These are phyloP conservation scores for Drosophila greeni DNA, from an alignment of 2,888 invertebrate genomes.

Conservation along the genomic window DNA sequence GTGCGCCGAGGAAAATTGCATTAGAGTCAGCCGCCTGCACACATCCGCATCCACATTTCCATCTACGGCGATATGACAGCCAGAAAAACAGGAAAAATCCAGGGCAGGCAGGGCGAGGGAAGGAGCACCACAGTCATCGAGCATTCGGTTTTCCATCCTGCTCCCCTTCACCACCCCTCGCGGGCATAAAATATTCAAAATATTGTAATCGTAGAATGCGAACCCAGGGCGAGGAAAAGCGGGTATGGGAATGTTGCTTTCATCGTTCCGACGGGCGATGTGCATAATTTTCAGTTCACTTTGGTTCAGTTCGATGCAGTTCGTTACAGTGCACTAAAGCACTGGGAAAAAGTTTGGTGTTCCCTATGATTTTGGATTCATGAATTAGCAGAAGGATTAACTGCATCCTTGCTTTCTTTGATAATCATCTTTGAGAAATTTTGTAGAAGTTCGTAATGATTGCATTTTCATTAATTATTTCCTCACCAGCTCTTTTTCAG, in stretches of 20 bases:
- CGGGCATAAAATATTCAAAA: conserved; percentile 69
- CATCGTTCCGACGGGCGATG: conserved; percentile 57
- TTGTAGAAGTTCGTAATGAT: no score
- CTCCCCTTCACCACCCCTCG: not conserved
- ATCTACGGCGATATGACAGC: conserved; percentile 49
- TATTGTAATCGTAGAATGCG: conserved; percentile 65
- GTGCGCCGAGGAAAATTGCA: conserved; percentile 38
- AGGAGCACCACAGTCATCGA: conserved; percentile 19
- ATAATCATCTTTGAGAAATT: no score
- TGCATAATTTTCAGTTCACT: conserved; percentile 71
- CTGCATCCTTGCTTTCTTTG: no score
- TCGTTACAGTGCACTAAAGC: conserved; percentile 34
- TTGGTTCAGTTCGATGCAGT: conserved; percentile 53
- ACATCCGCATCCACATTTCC: conserved; percentile 28
- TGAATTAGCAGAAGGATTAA: no score
- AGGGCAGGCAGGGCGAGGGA: not conserved
- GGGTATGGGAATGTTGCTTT: conserved; percentile 27
- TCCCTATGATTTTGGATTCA: no score
- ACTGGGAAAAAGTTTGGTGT: not conserved
- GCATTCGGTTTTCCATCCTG: conserved; percentile 14
- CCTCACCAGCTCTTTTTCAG: not conserved
- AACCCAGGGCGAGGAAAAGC: conserved; percentile 30
- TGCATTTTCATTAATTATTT: not conserved
- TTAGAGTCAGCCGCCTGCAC: conserved; percentile 33
- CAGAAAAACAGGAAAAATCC: conserved; percentile 25